Base-by-base conservation (phyloP, 2,797 vertebrate species). In the Tenualosa thibaudeaui region DNA sequence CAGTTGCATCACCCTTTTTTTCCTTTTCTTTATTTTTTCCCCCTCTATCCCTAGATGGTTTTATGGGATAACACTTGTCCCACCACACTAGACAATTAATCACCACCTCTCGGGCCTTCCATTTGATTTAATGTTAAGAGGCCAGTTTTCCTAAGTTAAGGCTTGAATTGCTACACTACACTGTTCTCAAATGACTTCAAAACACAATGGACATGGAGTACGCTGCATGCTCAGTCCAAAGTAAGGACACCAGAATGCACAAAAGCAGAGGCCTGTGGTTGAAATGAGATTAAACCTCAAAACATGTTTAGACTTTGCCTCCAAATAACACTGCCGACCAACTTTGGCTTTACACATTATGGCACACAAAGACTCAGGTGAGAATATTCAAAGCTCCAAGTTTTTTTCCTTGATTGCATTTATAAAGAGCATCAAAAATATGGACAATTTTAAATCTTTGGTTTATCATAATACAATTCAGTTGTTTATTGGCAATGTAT, bases 1-100 rank as follows among this genome's bases (percentile, higher is more conserved):
- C 43, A 43, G 86, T 91, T 93, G 88, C 90, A 90, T 92, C 92
- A 91, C 82, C 83, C 13, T 26, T 84, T 71, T 71, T 40, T 71
- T 71, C 12, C 31, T 75, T 37, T 17, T 15, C 68, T 75, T 40
- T 40, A 15, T 75, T 75, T 65, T 65, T 75, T 75, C 7, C 43
- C 37, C 7, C 62, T n/a, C 26, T 54, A 83, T 65, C 75, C 54
- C 81, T 81, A 82, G 68, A 81, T 60, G 40, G 24, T 60, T 86
- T 68, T 12, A 65, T 51, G n/a, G 12, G 8, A 46, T 40, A 17
- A 56, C 82, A 56, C 71, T 83, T 86, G 10, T 13, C 46, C 49
- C 81, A 82, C 84, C 49, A 31, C 68, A 31, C 2, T 56, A 83
- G 50, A 60, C 3, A 12, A 31, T 82, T 83, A 13, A 50, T 22